These are phyloP conservation scores for Anoura caudifer DNA, from an alignment of 2,113 vertebrate species.

Conservation along the genomic window DNA sequence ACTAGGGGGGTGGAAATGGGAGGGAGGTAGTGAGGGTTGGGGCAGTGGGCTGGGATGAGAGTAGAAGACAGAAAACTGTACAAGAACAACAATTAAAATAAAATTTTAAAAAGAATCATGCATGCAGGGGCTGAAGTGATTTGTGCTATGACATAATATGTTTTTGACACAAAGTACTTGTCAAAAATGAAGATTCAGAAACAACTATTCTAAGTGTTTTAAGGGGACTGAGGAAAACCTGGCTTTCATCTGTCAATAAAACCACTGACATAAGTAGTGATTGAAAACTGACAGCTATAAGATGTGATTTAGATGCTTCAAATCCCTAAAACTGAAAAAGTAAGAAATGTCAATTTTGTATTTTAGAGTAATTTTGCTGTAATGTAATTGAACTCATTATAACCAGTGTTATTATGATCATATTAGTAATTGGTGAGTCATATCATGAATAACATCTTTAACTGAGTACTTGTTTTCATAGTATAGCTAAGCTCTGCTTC, in stretches of 20 bases:
- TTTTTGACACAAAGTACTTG: constrained; percentile 57
- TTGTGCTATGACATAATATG: constrained; percentile 58
- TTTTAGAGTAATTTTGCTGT: constrained; percentile 36
- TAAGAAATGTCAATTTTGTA: constrained; percentile 38
- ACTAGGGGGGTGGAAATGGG: too few species aligned
- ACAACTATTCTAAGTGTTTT: constrained; percentile 45
- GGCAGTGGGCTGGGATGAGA: too few species aligned
- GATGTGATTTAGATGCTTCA: constrained; percentile 27
- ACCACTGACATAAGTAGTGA: constrained; percentile 65
- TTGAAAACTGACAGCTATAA: constrained; percentile 57
- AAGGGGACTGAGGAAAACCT: constrained; percentile 18
- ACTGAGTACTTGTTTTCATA: constrained; percentile 53
- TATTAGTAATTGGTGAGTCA: constrained; percentile 70
- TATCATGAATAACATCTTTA: constrained; percentile 62
- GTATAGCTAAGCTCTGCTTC: constrained; percentile 30
- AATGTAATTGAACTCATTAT: constrained; percentile 59
- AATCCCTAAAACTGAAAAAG: constrained; percentile 40
- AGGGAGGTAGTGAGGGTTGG: too few species aligned
- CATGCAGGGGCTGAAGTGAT: constrained; percentile 1
- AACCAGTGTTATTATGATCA: constrained; percentile 54
- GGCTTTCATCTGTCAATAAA: constrained; percentile 49
- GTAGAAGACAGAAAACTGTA: too few species aligned
- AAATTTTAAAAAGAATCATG: too few species aligned
- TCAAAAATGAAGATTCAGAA: constrained; percentile 63
- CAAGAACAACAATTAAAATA: too few species aligned